Conservation (phyloP, 2,797 vertebrate species). For the Pterois miles region DNA sequence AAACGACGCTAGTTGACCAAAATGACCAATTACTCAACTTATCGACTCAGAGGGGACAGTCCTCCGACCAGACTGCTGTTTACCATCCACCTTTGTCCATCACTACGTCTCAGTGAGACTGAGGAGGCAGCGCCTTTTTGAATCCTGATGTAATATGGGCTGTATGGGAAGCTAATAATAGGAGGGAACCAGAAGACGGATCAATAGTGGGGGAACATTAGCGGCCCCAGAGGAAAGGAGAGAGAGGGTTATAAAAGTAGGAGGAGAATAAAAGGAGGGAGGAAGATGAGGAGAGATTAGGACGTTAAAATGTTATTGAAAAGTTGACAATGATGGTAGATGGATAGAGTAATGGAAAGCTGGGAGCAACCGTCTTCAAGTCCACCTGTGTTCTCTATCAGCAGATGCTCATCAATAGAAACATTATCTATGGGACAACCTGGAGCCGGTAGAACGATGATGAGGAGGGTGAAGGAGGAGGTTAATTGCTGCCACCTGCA, state of each 20-base stretch:
- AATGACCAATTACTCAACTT: no score
- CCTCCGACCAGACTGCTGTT: background rate
- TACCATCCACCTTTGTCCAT: slow-evolving; percentile 11
- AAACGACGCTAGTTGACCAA: no score
- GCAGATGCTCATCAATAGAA: slow-evolving; percentile 51
- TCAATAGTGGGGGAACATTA: slow-evolving; percentile 80
- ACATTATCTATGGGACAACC: slow-evolving; percentile 45
- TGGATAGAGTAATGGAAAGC: background rate
- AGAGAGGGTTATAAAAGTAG: slow-evolving; percentile 43
- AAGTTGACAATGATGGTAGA: background rate
- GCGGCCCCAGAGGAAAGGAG: slow-evolving; percentile 54
- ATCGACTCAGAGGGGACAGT: no score
- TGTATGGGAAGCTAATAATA: slow-evolving; percentile 73
- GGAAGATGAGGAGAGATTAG: slow-evolving; percentile 20
- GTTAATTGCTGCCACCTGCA: slow-evolving; percentile 56
- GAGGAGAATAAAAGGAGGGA: background rate
- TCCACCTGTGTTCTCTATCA: slow-evolving; percentile 36
- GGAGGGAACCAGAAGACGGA: slow-evolving; percentile 69
- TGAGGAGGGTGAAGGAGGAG: background rate
- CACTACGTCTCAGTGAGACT: slow-evolving; percentile 9
- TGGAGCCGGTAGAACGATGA: slow-evolving; percentile 33
- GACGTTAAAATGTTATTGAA: background rate
- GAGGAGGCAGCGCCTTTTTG: slow-evolving; percentile 32
- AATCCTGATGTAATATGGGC: slow-evolving; percentile 55
- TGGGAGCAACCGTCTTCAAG: no score